Conservation (phyloP, 2,888 invertebrate genomes). For the Physocephala rufipes region DNA sequence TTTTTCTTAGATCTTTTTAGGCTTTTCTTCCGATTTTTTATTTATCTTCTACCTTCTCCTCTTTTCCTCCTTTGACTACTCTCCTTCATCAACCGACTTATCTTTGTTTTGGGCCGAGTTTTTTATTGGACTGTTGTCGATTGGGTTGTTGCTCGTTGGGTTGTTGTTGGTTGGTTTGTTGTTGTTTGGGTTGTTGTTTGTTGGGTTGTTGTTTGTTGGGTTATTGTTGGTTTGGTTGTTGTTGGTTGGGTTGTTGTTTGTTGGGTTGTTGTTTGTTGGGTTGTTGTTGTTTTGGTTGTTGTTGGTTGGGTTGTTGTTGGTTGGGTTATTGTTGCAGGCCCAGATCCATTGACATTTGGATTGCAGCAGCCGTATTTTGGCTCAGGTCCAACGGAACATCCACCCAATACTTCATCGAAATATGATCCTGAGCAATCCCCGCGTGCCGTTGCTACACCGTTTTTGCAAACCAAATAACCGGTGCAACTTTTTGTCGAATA, state of each 20-base stretch:
- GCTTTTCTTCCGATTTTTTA: too few relatives aligned
- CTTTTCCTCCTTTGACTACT: too few relatives aligned
- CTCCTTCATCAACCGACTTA: too few relatives aligned
- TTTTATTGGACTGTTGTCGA: background rate
- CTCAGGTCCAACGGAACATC: constrained; percentile 41
- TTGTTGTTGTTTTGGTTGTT: background rate
- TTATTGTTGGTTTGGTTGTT: background rate
- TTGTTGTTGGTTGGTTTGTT: background rate
- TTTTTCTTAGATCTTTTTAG: too few relatives aligned
- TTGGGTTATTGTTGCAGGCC: background rate
- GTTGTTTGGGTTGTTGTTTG: background rate
- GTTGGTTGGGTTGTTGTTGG: constrained; percentile 3
- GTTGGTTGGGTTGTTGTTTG: background rate
- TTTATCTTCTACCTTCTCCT: too few relatives aligned
- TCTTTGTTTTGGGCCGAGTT: background rate
- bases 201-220: background rate
- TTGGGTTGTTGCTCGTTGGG: background rate
- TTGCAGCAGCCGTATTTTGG: constrained; percentile 49
- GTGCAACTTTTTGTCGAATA: constrained; percentile 46
- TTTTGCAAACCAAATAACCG: constrained; percentile 48
- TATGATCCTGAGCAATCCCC: constrained; percentile 45
- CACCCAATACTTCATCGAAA: constrained; percentile 47
- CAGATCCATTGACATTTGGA: constrained; percentile 23
- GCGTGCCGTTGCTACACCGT: constrained; percentile 44
- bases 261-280: background rate